Evolutionary conservation across 2,797 vertebrate genomes (phyloP), one percentile per base, ranked within the genome.

Genomic region (Margarornis squamiger): DNA sequence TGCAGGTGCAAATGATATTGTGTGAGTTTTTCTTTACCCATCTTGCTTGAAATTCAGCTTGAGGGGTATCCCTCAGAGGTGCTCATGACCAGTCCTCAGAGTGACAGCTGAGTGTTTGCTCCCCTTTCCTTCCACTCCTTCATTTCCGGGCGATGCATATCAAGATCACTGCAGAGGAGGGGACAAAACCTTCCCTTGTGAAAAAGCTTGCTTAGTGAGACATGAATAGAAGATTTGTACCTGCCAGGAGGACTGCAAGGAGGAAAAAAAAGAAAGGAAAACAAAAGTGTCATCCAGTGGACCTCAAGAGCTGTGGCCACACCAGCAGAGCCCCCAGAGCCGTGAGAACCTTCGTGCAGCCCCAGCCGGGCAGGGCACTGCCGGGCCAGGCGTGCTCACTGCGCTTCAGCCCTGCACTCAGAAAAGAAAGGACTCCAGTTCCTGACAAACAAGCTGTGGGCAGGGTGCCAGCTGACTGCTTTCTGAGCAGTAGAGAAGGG

Each of bases 381-480:
- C 92, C 78, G 86, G 70, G 54, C 68, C 7, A 81, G 77, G 90
- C 72, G 88, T 2, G 0, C 65, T 88, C 8, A 0, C 41, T 16
- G 6, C 15, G 29, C 45, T 54, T 75, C 17, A 30, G 82, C 86
- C 85, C 27, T 27, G 8, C 20, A 38, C 77, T 96, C 41, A 22
- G 92, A 84, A 82, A 39, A 88, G 78, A 72, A 94, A 90, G 52
- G 76, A 95, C 49, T 49, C n/a, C 38, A 27, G 84, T 81, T 93
- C 81, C 79, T 83, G 94, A 70, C 71, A 97, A 96, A 80, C 81
- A 70, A 82, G 59, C 67, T 29, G 10, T 41, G 86, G 96, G 95
- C 90, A 79, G 41, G 34, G 24, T 1, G 76, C 96, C 97, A 97
- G 85, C 38, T 30, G 48, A 41, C 70, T 65, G 2, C 46, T 85